Conservation (phyloP, 2,797 vertebrate genomes). For the Decapterus maruadsi region DNA sequence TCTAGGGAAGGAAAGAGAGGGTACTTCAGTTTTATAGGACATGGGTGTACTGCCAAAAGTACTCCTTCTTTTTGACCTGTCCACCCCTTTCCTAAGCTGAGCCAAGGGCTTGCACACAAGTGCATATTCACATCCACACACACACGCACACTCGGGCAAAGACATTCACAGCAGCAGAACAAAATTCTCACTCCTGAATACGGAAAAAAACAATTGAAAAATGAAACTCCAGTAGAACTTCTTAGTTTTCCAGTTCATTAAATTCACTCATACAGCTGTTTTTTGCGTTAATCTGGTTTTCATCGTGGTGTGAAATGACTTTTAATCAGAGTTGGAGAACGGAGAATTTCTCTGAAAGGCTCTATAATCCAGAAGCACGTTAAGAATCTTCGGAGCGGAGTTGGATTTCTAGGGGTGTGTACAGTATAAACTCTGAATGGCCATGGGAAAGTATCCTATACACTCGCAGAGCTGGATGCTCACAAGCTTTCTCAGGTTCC, state of each 20-base stretch:
- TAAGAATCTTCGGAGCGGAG: conserved; percentile 66
- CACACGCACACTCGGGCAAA: conserved; percentile 3
- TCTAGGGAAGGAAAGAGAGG: conserved; percentile 51
- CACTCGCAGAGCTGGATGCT: conserved; percentile 21
- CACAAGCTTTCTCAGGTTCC: conserved; percentile 14
- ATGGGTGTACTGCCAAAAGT: conserved; percentile 72
- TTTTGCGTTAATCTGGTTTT: conserved; percentile 42
- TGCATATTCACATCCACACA: conserved; percentile 16
- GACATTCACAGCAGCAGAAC: conserved; percentile 30
- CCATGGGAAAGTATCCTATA: conserved; percentile 36
- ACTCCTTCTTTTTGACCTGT: conserved; percentile 65
- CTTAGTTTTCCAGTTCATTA: conserved; percentile 15
- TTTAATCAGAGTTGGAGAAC: conserved; percentile 64
- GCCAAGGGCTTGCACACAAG: conserved; percentile 54
- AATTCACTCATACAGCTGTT: conserved; percentile 28
- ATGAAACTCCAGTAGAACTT: conserved; percentile 28
- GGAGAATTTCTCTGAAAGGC: conserved; percentile 61
- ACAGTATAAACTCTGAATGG: conserved; percentile 52
- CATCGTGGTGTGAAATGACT: conserved; percentile 30
- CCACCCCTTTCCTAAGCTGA: conserved; percentile 59
- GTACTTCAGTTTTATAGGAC: conserved; percentile 72
- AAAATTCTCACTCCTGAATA: conserved; percentile 27
- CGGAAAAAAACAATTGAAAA: conserved; percentile 28
- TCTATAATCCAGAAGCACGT: conserved; percentile 69
- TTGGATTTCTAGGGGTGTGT: conserved; percentile 71